phyloP scores from a whole-genome alignment of 2,113 vertebrate genomes.

The Podarcis cretensis region DNA sequence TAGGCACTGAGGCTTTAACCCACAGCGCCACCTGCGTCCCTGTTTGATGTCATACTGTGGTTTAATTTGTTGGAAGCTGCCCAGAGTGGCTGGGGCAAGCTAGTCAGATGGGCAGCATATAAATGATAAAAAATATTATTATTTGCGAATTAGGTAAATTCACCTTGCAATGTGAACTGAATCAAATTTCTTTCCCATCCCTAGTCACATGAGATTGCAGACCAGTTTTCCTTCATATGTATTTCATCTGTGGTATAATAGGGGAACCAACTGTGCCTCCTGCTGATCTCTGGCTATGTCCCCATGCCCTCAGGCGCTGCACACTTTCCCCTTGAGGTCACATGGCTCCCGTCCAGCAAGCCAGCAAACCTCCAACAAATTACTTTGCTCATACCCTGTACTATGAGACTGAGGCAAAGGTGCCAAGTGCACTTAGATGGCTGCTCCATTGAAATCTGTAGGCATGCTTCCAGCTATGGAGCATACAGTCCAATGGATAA shows the following conservation, averaged over 20 bases:
- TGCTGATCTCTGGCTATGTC: not conserved
- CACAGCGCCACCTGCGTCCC: too few species aligned
- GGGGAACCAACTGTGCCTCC: not conserved
- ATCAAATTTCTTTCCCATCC: too few species aligned
- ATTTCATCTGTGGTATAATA: not conserved
- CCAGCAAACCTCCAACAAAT: not conserved
- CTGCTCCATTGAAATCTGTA: not conserved
- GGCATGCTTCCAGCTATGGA: not conserved
- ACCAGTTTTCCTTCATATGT: not conserved
- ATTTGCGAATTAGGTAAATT: too few species aligned
- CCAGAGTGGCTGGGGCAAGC: too few species aligned
- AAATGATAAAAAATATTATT: too few species aligned
- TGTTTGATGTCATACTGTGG: too few species aligned
- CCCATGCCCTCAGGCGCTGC: not conserved
- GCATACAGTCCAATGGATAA: too few species aligned
- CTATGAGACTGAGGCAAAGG: not conserved
- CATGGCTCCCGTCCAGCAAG: not conserved
- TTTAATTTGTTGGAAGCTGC: too few species aligned
- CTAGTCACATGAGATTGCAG: not conserved
- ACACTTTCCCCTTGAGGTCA: too few species aligned
- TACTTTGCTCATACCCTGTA: not conserved
- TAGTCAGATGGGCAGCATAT: too few species aligned
- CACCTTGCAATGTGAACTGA: too few species aligned
- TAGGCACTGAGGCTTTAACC: too few species aligned
- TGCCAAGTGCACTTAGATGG: not conserved